Evolutionary conservation across 2,113 vertebrate genomes (phyloP), one percentile per base, ranked within the genome.

Genomic region (Actinemys pallida): DNA sequence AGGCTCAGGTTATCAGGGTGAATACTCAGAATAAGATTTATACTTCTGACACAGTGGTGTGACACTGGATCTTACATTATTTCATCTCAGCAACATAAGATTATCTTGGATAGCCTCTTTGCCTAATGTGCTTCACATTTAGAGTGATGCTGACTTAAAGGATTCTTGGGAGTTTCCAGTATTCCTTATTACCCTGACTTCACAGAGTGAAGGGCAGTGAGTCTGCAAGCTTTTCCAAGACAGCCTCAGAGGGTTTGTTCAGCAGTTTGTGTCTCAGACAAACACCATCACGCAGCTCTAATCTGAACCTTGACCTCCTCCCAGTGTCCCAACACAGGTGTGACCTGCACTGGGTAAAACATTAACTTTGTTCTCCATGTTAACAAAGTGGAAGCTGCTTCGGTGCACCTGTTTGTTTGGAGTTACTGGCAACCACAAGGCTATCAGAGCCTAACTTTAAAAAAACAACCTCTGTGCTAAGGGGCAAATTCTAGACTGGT

Each of bases 311-410:
- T 75, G 87, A 92, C 83, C 91, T 35, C 52, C 56, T 22, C 97
- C 97, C 94, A 84, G 93, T 95, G 97, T 95, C 94, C 97, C 87
- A 95, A 94, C 22, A 52, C 99, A 99, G 98, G 98, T 98, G 98
- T 98, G 98, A 98, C 96, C 96, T 98, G 97, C 97, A 98, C 97
- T 98, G 98, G 97, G 98, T 98, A 95, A 98, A 98, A 98, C 96
- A 87, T 96, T 98, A 98, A 98, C 98, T 99, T 98, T 98, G 98
- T 96, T 98, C 97, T 97, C 95, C 94, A 72, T 90, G 95, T 98
- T 97, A 98, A 98, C 97, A 98, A 96, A 97, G 93, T 72, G 84
- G 93, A 95, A 97, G 96, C 97, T 97, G 96, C 94, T 83, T 96
- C 96, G 98, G 97, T 98, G 98, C 98, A 98, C 98, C 98, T 98